phyloP scores from a whole-genome alignment of 2,888 invertebrate genomes.

The Tubulanus polymorphus region DNA sequence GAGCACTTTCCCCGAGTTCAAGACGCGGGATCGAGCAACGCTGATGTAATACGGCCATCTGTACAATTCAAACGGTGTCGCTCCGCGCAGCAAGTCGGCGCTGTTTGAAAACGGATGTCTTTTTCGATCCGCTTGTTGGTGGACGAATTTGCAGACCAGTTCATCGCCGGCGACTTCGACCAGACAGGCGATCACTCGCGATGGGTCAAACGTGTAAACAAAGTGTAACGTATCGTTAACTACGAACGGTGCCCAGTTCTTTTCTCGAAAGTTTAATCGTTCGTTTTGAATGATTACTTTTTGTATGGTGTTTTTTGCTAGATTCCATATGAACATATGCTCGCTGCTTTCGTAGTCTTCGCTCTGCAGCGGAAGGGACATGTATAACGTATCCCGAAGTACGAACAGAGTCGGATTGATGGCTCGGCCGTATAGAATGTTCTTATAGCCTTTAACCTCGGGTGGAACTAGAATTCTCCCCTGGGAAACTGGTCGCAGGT shows the following conservation, averaged over 20 bases:
- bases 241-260: constrained; percentile 1
- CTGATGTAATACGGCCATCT: constrained; percentile 25
- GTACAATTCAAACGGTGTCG: constrained; percentile 29
- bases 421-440: no score
- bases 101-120: constrained; percentile 24
- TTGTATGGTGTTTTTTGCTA: constrained; percentile 7
- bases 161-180: constrained; percentile 9
- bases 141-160: constrained; percentile 9
- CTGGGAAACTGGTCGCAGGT: constrained; percentile 22
- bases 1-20: constrained; percentile 10
- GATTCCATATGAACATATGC: constrained; percentile 27
- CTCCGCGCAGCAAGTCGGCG: constrained; percentile 26
- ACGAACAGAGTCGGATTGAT: constrained; percentile 27
- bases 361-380: constrained; percentile 27
- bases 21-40: constrained; percentile 25
- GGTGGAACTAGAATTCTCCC: constrained; percentile 29
- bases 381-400: constrained; percentile 25
- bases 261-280: not conserved
- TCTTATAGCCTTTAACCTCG: constrained; percentile 27
- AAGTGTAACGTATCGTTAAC: constrained; percentile 22
- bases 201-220: constrained; percentile 30
- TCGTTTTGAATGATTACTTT: not conserved
- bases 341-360: constrained; percentile 17
- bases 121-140: constrained; percentile 2
- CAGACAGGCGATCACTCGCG: constrained; percentile 24